A percentile compares a stretch with the other conserved stretches of the same genome.
Evolutionary conservation across 2,113 vertebrate species (phyloP).

Genomic region (Plectropomus leopardus): DNA sequence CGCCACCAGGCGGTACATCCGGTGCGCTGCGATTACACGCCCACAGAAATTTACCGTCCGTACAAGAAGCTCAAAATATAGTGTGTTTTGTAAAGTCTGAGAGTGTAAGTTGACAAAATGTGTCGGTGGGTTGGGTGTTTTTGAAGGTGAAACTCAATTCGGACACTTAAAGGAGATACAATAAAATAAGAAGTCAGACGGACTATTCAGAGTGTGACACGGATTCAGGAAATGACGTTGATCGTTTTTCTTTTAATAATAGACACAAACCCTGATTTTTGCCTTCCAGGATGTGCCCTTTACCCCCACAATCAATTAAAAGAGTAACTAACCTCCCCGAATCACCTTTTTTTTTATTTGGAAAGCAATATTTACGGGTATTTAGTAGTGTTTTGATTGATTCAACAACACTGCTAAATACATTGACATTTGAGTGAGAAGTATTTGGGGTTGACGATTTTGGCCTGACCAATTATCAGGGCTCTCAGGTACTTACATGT

Average conservation of each 20-base stretch:
- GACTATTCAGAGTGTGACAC: conserved; percentile 57
- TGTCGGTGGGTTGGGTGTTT: accelerated
- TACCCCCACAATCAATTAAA: no score
- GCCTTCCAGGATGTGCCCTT: not conserved
- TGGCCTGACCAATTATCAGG: no score
- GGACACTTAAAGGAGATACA: not conserved
- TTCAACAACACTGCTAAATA: no score
- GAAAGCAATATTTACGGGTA: no score
- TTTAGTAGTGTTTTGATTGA: no score
- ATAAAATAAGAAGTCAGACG: not conserved
- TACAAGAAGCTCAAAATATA: not conserved
- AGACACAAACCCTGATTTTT: accelerated
- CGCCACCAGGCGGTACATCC: conserved; percentile 57
- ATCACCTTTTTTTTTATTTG: no score
- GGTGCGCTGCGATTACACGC: conserved; percentile 36
- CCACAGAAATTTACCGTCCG: conserved; percentile 35
- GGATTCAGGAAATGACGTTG: conserved; percentile 45
- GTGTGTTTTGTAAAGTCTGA: accelerated
- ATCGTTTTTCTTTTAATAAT: no score
- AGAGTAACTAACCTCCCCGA: no score
- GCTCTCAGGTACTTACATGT: no score
- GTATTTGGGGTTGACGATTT: no score
- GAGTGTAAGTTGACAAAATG: not conserved
- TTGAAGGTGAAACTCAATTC: not conserved
- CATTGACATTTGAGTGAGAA: no score